Evolutionary conservation across 2,113 vertebrate genomes (phyloP), one percentile per base, ranked within the genome.

Genomic region (Anguilla japonica): DNA sequence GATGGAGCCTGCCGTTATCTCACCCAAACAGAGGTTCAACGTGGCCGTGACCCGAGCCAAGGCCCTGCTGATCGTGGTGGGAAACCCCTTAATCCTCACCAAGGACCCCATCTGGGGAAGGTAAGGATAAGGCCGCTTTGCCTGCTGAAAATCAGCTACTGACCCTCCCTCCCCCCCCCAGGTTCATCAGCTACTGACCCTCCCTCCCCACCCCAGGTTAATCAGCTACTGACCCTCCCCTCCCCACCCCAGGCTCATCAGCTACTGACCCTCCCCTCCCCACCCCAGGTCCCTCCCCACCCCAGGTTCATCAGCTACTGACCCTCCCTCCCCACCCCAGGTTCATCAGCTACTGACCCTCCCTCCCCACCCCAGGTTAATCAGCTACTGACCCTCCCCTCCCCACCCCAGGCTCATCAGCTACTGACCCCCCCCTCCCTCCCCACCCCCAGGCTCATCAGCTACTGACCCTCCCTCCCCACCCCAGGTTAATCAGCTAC

Each of bases 21-120:
- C 7, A n/a, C 82, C 85, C 82, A 0, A 34, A 9, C 94, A 99
- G 98, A 96, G 98, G 90, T 95, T 99, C 89, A 99, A 99, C 0
- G 98, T 99, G 89, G 97, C 98, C 39, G 88, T 99, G 92, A 99
- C 98, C 41, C 95, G 98, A 92, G 97, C 98, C 87, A 98, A 98
- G 93, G 93, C 98, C 53, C 91, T 99, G 90, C 92, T 99, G 87
- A 97, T 99, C 0, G 91, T 99, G 85, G 96, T 99, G 90, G 98
- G 98, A 50, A 99, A 99, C 91, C 97, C 97, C 0, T 60, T 88
- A 0, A 95, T 98, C 88, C 95, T 99, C 88, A 89, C 89, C 80
- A 92, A 93, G 2, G 97, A 99, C 79, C 39, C 40, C 0, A 92
- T 93, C 89, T 99, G 98, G 98, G 89, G 87, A 57, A 90, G 87